phyloP scores from a whole-genome alignment of 2,113 vertebrate species.

The Apteryx owenii region DNA sequence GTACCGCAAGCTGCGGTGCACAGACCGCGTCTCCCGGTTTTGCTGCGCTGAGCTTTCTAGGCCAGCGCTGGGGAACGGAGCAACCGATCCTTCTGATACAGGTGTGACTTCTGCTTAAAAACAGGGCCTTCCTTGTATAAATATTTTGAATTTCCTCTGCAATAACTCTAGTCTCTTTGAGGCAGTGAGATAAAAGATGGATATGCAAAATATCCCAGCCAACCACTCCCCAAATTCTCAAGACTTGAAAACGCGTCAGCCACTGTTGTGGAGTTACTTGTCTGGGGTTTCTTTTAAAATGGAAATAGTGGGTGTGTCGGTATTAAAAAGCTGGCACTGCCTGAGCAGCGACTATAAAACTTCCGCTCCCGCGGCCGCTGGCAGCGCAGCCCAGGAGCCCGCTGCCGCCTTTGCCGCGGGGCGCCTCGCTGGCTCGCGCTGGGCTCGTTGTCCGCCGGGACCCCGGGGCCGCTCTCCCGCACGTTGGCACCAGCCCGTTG shows the following conservation, averaged over 20 bases:
- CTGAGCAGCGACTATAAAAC: not conserved
- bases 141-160: not conserved
- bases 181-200: not conserved
- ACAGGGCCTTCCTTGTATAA: not conserved
- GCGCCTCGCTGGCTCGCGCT: no score
- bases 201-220: not conserved
- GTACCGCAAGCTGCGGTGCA: not conserved
- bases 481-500: no score
- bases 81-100: not conserved
- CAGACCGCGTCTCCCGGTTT: not conserved
- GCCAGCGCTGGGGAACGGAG: not conserved
- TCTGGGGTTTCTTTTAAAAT: not conserved
- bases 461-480: no score
- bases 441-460: no score
- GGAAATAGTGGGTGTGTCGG: not conserved
- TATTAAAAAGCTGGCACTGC: not conserved
- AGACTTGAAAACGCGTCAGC: not conserved
- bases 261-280: not conserved
- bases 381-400: no score
- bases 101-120: not conserved
- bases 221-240: not conserved
- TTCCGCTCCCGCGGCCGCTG: not conserved
- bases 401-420: no score
- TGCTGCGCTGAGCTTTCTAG: not conserved
- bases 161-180: not conserved